Conservation (phyloP, 2,113 vertebrate genomes). For the Gila orcuttii region DNA sequence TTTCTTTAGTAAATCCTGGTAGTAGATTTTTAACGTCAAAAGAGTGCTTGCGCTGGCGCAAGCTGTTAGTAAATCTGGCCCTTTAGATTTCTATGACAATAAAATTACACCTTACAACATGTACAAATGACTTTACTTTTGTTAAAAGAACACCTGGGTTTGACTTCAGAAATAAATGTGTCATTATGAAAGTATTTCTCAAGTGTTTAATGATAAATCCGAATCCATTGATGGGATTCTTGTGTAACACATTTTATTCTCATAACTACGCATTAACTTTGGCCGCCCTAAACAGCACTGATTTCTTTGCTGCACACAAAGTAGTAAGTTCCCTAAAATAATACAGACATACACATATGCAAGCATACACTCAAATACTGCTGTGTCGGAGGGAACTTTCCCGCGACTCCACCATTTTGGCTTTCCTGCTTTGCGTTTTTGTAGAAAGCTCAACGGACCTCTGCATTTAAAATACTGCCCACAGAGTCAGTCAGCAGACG, state of each 20-base stretch:
- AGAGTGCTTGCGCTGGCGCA: too few relatives aligned
- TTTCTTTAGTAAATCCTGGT: too few relatives aligned
- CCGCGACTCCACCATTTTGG: slow-evolving; percentile 63
- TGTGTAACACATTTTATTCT: not conserved
- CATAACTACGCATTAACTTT: not conserved
- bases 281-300: not conserved
- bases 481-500: slow-evolving; percentile 70
- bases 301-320: not conserved
- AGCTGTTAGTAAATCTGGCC: too few relatives aligned
- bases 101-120: too few relatives aligned
- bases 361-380: slow-evolving; percentile 57
- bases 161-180: not conserved
- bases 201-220: not conserved
- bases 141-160: not conserved
- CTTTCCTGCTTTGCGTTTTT: slow-evolving; percentile 62
- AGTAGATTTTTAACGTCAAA: too few relatives aligned
- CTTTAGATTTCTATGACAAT: too few relatives aligned
- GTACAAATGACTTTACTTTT: too few relatives aligned
- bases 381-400: slow-evolving; percentile 71
- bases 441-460: slow-evolving; percentile 58
- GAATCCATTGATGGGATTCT: not conserved
- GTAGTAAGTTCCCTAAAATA: not conserved
- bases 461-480: slow-evolving; percentile 71
- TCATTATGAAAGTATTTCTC: not conserved
- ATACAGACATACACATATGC: not conserved